Evolutionary conservation across 1,140 invertebrate species (phyloP), one percentile per base, ranked within the genome.

Genomic region (Drosophila obscura): DNA sequence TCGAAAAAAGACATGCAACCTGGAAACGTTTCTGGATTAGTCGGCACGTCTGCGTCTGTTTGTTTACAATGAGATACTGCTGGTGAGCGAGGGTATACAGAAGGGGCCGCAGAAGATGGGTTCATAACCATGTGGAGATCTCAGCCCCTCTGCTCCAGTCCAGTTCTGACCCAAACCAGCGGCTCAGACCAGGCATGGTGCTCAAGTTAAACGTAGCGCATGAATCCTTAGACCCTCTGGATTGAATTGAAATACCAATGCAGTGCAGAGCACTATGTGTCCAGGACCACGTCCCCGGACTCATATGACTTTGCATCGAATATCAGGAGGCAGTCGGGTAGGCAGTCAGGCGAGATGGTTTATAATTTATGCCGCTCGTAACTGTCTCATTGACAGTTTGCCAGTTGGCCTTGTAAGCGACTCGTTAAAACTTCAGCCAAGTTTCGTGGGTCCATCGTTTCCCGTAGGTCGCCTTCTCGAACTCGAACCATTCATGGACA

Each of bases 1-100:
- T 79, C 78, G 84, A 31, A 92, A 92, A 60, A 92, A 92, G 79
- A 92, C 89, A 26, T 92, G 91, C 62, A 92, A 92, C 69, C 77
- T 92, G 76, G 88, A 92, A 81, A 91, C 85, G 43, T 92, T 92
- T 67, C 68, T 92, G 56, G 82, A 91, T 56, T 92, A 90, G 91
- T 91, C 91, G 63, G 80, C 90, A 80, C 90, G 91, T 89, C 61
- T 91, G 41, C 87, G 91, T 53, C 69, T 91, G 44, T 90, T 92
- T 77, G 91, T 91, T 52, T 90, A 84, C 78, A 92, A 92, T 63
- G 88, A 91, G 71, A 92, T 92, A 76, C 77, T 92, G 68, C 88
- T 85, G 88, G 91, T 92, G 63, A 90, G 74, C 57, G n/a, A 16
- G 5, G 44, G n/a, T 28, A 45, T 2, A 15, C 13, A n/a, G 66